A percentile compares a stretch with the other conserved stretches of the same genome.
phyloP scores from a whole-genome alignment of 2,113 vertebrate species.

The Solea senegalensis region DNA sequence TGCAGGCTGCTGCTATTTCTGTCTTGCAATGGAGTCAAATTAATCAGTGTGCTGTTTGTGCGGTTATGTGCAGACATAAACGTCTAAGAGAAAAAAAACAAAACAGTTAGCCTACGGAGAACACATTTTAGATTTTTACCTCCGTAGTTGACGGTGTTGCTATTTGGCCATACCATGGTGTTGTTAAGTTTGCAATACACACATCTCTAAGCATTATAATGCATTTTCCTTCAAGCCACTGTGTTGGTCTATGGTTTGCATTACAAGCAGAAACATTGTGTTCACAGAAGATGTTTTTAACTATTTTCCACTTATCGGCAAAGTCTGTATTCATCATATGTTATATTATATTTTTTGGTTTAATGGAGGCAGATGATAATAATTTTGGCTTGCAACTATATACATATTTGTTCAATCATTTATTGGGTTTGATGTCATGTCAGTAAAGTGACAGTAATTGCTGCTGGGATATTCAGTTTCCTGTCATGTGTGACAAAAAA shows the following conservation, averaged over 20 bases:
- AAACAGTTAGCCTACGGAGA: conserved; percentile 30
- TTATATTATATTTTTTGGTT: too few species aligned
- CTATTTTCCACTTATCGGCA: too few species aligned
- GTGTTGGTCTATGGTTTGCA: conserved; percentile 20
- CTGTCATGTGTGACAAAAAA: too few species aligned
- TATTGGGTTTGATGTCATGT: too few species aligned
- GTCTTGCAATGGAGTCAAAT: conserved; percentile 69
- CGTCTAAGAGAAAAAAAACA: conserved; percentile 23
- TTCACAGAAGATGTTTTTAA: neutral
- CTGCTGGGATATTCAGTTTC: too few species aligned
- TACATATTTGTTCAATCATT: too few species aligned
- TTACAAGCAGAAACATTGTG: conserved; percentile 9
- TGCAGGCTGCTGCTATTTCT: conserved; percentile 67
- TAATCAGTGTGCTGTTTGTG: conserved; percentile 60
- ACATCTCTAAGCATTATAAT: conserved; percentile 22
- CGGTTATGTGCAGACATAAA: conserved; percentile 48
- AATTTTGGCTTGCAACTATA: too few species aligned
- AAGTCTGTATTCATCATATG: too few species aligned
- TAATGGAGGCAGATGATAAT: too few species aligned
- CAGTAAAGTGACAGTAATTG: too few species aligned
- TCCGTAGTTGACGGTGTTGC: neutral
- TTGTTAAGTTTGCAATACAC: conserved; percentile 20
- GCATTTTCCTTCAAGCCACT: conserved; percentile 4
- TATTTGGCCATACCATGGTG: conserved; percentile 23
- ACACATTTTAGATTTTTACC: conserved; percentile 1